These are phyloP conservation scores for Trichopoda pennipes DNA, from an alignment of 2,888 invertebrate species.

Conservation along the genomic window DNA sequence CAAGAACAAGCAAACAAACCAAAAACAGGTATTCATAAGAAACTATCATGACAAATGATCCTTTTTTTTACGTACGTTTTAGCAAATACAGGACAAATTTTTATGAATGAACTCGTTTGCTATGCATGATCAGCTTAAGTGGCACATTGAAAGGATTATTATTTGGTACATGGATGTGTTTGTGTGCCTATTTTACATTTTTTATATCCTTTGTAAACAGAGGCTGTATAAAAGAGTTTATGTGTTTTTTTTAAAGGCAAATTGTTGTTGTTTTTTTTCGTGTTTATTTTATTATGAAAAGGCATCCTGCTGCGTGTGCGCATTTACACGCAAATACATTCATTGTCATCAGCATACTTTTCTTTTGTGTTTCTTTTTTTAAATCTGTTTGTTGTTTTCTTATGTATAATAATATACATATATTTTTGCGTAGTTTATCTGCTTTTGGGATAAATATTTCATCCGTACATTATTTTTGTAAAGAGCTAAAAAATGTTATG, in stretches of 20 bases:
- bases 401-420: neutral
- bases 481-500: constrained; percentile 52
- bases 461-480: constrained; percentile 55
- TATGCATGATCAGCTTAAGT: constrained; percentile 81
- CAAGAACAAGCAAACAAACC: constrained; percentile 51
- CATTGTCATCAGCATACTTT: constrained; percentile 58
- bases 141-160: constrained; percentile 81
- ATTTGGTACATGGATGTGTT: constrained; percentile 65
- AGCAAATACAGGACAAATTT: neutral
- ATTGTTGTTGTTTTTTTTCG: constrained; percentile 61
- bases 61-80: constrained; percentile 6
- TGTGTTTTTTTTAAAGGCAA: constrained; percentile 49
- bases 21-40: constrained; percentile 50
- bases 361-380: constrained; percentile 1
- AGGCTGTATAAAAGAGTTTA: constrained; percentile 53
- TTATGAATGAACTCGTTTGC: constrained; percentile 71
- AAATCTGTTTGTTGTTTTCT: constrained; percentile 14
- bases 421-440: constrained; percentile 69
- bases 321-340: constrained; percentile 66
- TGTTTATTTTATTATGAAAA: constrained; percentile 36
- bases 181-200: too few relatives aligned
- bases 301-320: constrained; percentile 74
- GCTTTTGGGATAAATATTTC: constrained; percentile 62
- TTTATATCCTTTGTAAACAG: constrained; percentile 57
- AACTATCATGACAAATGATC: constrained; percentile 49